Base-by-base conservation (phyloP, 2,113 vertebrate genomes). In the Equus quagga region DNA sequence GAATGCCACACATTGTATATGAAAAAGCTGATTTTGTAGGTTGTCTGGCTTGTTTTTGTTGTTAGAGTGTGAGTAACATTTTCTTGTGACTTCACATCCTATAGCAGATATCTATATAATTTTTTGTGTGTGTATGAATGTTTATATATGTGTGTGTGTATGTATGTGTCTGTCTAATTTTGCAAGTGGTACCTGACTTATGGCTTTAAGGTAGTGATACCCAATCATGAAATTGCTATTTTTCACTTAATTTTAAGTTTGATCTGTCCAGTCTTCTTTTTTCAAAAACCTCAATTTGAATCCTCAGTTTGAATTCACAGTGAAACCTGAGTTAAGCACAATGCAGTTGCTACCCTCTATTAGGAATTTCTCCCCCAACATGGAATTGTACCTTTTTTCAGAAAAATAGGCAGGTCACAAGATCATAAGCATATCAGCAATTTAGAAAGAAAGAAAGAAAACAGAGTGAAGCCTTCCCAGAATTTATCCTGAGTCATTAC, bases 231-330 rank as follows among this genome's bases (percentile, higher is more conserved):
- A 87, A 87, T 93, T 93, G 13, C 0, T 89, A 5, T 44, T 96
- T 92, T 94, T 76, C 33, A 94, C 36, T 76, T 86, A 91, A 81
- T 82, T 91, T 96, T 94, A 88, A 84, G 44, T 97, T 95, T 94
- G 26, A 41, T 81, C 12, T 82, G 67, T 80, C 33, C 26, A 18
- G 15, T 90, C 5, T 58, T 84, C 60, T 56, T 94, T 54, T 95
- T 96, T 89, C 4, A 79, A 28, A 92, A 87, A 82, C 33, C 62
- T 97, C 8, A 51, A 8, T 97, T 82, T 94, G 75, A 69, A 82
- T 69, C 24, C 36, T 73, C 6, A 49, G 26, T 84, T 85, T 92
- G 79, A 92, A 80, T 24, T 24, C 44, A 96, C 4, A 73, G n/a
- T 89, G 79, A 97, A 90, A 75, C 17, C n/a, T 76, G 64, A 93